These are phyloP conservation scores for Bubalus kerabau DNA, from an alignment of 2,113 vertebrate genomes.

Conservation along the genomic window DNA sequence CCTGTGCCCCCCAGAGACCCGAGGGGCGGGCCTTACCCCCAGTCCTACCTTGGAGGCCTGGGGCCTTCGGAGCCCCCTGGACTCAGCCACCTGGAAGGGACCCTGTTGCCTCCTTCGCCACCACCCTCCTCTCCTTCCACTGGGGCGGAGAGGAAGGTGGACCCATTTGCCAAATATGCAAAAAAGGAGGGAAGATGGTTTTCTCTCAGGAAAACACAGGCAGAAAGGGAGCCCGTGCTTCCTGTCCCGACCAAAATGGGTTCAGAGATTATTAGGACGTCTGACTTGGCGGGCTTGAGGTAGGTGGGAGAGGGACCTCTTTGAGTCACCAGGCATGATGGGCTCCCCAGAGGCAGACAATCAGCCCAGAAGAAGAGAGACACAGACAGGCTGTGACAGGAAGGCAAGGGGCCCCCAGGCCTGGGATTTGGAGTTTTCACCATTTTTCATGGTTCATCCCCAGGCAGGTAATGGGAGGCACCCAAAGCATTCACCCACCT, in stretches of 20 bases:
- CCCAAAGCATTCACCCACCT: background rate
- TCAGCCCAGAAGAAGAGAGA: background rate
- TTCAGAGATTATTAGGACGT: conserved; percentile 59
- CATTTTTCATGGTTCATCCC: background rate
- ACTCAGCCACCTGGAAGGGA: background rate
- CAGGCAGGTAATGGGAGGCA: background rate
- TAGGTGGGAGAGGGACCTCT: background rate
- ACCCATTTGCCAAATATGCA: conserved; percentile 58
- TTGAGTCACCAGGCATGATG: conserved; percentile 30
- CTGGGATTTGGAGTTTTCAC: background rate
- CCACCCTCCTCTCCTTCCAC: conserved; percentile 17
- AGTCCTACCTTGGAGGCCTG: background rate
- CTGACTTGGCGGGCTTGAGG: conserved; percentile 27
- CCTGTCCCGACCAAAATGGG: conserved; percentile 47
- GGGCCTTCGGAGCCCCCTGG: background rate
- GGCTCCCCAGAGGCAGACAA: conserved; percentile 15
- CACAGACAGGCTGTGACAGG: rapidly evolving
- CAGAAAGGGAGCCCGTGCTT: conserved; percentile 65
- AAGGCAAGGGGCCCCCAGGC: background rate
- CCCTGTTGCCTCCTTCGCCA: background rate
- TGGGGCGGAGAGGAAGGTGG: conserved; percentile 55
- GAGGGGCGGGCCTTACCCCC: background rate
- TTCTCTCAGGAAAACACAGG: conserved; percentile 58
- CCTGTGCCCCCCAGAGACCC: background rate
- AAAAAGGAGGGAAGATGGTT: conserved; percentile 63